Evolutionary conservation across 37 sponge, comb jelly and placozoan species (phyloP), one percentile per base, ranked within the genome.

Genomic region (Beroe forskalii): DNA sequence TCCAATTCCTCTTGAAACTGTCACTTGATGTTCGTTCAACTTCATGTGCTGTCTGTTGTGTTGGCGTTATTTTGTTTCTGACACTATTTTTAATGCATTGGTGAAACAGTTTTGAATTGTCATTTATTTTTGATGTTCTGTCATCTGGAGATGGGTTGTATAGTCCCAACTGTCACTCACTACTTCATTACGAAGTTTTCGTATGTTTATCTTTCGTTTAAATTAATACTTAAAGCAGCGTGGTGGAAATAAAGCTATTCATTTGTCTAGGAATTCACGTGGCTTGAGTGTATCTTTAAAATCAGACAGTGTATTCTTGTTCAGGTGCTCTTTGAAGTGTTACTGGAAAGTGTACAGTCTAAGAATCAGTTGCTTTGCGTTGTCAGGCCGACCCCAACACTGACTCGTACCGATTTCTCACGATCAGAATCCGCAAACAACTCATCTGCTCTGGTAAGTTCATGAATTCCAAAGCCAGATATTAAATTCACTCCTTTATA

Each of bases 241-340:
- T n/a, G n/a, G n/a, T n/a, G n/a, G n/a, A n/a, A n/a, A n/a, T n/a
- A n/a, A n/a, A n/a, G n/a, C n/a, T n/a, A n/a, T n/a, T n/a, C n/a
- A n/a, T n/a, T n/a, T n/a, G n/a, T n/a, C n/a, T n/a, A n/a, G n/a
- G n/a, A n/a, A n/a, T n/a, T n/a, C n/a, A n/a, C n/a, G n/a, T n/a
- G n/a, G n/a, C n/a, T 55, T 55, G 60, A 55, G 17, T 55, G 9
- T 55, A 20, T 9, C 60, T 9, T 55, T 55, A 20, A 9, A 55
- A 55, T 55, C 60, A 17, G 60, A 55, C 17, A 17, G 60, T 55
- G 60, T 17, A 20, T 55, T 17, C n/a, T n/a, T n/a, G n/a, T n/a
- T n/a, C 38, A 69, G 72, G 72, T 69, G 19, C 39, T 69, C 1
- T 69, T 69, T 69, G 72, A 69, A 33, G 72, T 36, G 2, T 69